Evolutionary conservation across 2,888 invertebrate genomes (phyloP).

Genomic region (Zygogramma bicolorata): DNA sequence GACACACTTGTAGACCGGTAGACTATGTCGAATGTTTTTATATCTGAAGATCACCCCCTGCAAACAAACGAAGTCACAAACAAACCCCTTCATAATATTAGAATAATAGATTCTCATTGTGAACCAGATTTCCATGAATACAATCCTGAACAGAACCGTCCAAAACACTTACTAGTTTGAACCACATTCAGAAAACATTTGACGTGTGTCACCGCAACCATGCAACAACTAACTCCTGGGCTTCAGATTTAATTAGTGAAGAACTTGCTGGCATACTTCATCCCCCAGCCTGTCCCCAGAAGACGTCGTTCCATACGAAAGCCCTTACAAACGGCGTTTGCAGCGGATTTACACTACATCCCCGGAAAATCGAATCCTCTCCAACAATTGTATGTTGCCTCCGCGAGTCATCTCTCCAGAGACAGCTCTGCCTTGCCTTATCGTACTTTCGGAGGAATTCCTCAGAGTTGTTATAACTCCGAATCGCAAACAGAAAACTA

Average conservation of each 20-base stretch:
- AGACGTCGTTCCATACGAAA: neutral
- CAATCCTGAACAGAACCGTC: neutral
- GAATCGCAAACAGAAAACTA: constrained; percentile 8
- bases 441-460: neutral
- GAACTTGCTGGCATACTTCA: constrained; percentile 37
- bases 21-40: too few species aligned
- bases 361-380: neutral
- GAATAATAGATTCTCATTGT: too few species aligned
- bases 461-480: constrained; percentile 18
- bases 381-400: neutral
- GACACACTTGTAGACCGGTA: too few species aligned
- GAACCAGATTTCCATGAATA: neutral
- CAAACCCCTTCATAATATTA: too few species aligned
- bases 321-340: neutral
- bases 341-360: neutral
- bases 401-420: neutral
- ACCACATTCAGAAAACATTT: constrained; percentile 29
- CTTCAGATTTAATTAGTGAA: constrained; percentile 49
- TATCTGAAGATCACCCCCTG: too few species aligned
- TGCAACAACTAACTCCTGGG: constrained; percentile 45
- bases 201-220: constrained; percentile 38
- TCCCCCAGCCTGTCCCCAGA: neutral
- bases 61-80: too few species aligned
- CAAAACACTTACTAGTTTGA: constrained; percentile 20
- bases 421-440: neutral